Evolutionary conservation across 2,113 vertebrate genomes (phyloP).

Genomic region (mouse (Mus musculus)): GRCm39 chr6:111811001-111811500

Average conservation of each 20-base stretch:
- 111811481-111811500: not conserved
- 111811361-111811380: constrained; percentile 37
- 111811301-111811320: constrained; percentile 44
- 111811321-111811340: not conserved
- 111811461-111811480: not conserved
- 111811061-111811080: not conserved
- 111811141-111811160: constrained; percentile 26
- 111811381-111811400: not conserved
- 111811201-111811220: constrained; percentile 64
- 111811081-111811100: not conserved
- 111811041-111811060: not conserved
- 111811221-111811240: constrained; percentile 76
- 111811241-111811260: constrained; percentile 53
- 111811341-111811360: constrained; percentile 46
- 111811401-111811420: not conserved
- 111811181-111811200: constrained; percentile 51
- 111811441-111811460: constrained; percentile 44
- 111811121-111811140: constrained; percentile 40
- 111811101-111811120: not conserved
- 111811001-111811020: not conserved
- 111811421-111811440: not conserved
- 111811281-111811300: constrained; percentile 45
- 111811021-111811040: not conserved
- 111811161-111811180: not conserved
- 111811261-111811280: constrained; percentile 63